These are phyloP conservation scores for Sus scrofa DNA, from an alignment of 2,113 vertebrate genomes.

Conservation along the genomic window DNA sequence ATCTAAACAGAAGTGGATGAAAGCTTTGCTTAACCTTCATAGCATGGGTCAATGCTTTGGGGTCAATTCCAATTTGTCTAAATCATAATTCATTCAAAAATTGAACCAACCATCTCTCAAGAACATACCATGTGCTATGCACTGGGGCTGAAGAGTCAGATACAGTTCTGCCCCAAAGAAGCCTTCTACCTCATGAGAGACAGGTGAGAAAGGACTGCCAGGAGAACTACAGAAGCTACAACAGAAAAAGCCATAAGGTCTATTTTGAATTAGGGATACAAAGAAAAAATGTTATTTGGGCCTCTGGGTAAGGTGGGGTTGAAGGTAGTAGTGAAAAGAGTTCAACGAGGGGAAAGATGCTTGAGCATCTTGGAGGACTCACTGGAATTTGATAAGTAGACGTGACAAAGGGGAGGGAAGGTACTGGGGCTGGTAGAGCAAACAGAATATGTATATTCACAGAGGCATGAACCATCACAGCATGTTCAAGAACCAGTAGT, in stretches of 20 bases:
- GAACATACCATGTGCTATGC: background rate
- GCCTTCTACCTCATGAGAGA: background rate
- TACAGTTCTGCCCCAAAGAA: background rate
- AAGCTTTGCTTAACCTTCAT: background rate
- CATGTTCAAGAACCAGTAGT: background rate
- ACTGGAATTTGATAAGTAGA: background rate
- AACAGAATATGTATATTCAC: background rate
- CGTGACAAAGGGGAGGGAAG: background rate
- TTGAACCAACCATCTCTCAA: background rate
- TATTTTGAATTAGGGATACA: background rate
- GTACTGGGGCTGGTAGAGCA: background rate
- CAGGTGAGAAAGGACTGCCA: background rate
- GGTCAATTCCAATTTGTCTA: background rate
- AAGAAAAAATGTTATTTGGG: background rate
- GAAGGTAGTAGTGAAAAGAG: background rate
- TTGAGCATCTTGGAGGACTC: background rate
- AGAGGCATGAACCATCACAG: background rate
- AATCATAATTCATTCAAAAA: background rate
- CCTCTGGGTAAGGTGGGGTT: background rate
- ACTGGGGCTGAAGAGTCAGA: background rate
- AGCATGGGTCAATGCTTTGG: background rate
- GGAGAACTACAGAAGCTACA: background rate
- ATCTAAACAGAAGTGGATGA: background rate
- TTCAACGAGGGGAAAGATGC: background rate
- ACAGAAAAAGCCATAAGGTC: background rate